Base-by-base conservation (phyloP, 2,888 invertebrate genomes). In the Agonopterix subpropinquella region DNA sequence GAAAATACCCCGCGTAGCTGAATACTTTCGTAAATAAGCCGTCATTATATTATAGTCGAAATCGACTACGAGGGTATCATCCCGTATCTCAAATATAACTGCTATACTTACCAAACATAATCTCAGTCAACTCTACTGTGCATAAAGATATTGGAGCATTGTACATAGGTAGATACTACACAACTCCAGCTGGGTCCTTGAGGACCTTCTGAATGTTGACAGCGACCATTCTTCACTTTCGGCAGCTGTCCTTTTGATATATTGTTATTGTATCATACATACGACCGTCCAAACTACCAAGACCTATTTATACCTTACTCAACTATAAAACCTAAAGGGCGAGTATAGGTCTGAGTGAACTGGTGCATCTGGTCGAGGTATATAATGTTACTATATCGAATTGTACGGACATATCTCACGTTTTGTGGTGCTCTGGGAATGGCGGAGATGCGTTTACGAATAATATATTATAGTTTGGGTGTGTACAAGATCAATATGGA, bases 231-330 rank as follows among this genome's bases (percentile, higher is more conserved):
- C 67, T 58, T 76, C 75, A 75, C 65, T 65, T 70, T 73, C 66
- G 69, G 69, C 70, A 66, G 62, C 67, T 70, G 72, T 73, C 74
- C 57, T 52, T 57, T 64, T 73, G 73, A 73, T 70, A 67, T 73
- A 76, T 76, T 59, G 68, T 70, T 70, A 72, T 72, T 68, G 68
- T 70, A 62, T 65, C 63, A 67, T 59, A 68, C 59, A 58, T 57
- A 53, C 59, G 52, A 51, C 42, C 47, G 47, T 43, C 67, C 61
- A 66, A 47, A 52, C 42, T 48, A 52, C 28, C 35, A 11, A n/a
- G 61, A 57, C 48, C 62, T 50, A 28, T 50, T 55, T 15, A 39
- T n/a, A 4, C 28, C 18, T 9, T 36, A 15, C n/a, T 11, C 45
- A 36, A 8, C 11, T 41, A n/a, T 41, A 35, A 9, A 35, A 13